A percentile compares a stretch with the other conserved stretches of the same genome.
phyloP scores from a whole-genome alignment of 2,888 invertebrate genomes.

The Odontothrips loti region DNA sequence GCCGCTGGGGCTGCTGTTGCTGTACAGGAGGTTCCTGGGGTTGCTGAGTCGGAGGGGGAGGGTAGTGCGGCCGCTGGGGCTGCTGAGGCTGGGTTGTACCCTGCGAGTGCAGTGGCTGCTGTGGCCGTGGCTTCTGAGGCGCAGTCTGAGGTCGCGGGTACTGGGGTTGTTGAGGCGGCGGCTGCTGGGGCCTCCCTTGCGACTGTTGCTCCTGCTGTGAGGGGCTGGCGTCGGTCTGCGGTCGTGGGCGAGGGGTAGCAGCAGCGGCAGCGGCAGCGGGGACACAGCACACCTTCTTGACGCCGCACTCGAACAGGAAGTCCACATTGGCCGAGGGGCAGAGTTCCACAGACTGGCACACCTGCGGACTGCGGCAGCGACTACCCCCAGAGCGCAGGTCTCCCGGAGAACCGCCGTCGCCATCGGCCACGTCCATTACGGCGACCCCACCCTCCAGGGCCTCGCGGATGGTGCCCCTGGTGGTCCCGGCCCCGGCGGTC shows the following conservation, averaged over 20 bases:
- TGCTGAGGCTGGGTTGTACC: no score
- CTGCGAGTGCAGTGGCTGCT: neutral
- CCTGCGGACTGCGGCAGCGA: neutral
- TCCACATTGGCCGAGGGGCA: neutral
- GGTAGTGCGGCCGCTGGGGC: neutral
- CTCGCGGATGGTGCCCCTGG: neutral
- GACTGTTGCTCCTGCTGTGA: no score
- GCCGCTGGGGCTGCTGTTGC: neutral
- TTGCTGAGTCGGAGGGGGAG: neutral
- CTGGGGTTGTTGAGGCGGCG: neutral
- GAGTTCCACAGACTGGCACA: neutral
- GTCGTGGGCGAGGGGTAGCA: neutral
- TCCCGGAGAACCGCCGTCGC: neutral
- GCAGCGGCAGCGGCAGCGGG: neutral
- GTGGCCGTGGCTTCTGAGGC: neutral
- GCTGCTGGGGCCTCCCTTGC: no score
- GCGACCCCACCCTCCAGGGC: neutral
- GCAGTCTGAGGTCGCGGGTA: neutral
- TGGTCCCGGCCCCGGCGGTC: neutral
- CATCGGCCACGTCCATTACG: neutral
- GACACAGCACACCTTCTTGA: neutral
- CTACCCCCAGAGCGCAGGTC: neutral
- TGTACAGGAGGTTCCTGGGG: neutral
- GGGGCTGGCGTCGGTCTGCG: neutral
- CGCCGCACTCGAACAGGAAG: slow-evolving; percentile 5